Evolutionary conservation across 2,113 vertebrate genomes (phyloP), one percentile per base, ranked within the genome.

Genomic region (Corynorhinus townsendii): DNA sequence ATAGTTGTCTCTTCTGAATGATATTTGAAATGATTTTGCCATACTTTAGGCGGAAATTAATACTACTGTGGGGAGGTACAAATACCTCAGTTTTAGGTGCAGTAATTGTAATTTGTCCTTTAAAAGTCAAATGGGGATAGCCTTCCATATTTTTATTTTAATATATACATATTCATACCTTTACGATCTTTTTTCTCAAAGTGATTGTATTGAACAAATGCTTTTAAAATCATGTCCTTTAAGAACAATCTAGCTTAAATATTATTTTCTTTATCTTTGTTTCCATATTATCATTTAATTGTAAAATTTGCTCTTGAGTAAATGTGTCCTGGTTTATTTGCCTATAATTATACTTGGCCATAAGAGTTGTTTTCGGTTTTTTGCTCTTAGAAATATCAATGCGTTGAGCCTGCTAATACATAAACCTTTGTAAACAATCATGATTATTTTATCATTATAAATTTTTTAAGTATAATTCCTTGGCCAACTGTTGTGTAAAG

Each of bases 251-350:
- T 86, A 64, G 30, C 11, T 49, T 71, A 68, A 56, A 69, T 33
- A 54, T 80, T 90, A 59, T 77, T 76, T 15, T 92, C 24, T 45
- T 7, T 90, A 19, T 91, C 80, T 86, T 93, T 83, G 6, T 8
- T 54, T 93, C 45, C 80, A n/a, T 7, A 59, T 54, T 84, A 47
- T 84, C 35, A 90, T 92, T 93, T 92, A 85, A 87, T 88, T 88
- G 30, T 87, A 77, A 95, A 79, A 12, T 66, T 90, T 86, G 2
- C 33, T 90, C 5, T 90, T 94, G 45, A 87, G 62, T 71, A 84
- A 86, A 49, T 80, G 5, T 84, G n/a, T 11, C 72, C n/a, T 56
- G 54, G 24, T 86, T 88, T 62, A 56, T 64, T 94, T 94, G 30
- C n/a, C 54, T 91, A 19, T 59, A 86, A 80, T 69, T 80, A 14